phyloP scores from a whole-genome alignment of 2,113 vertebrate genomes.

The Oreocharis arfaki region DNA sequence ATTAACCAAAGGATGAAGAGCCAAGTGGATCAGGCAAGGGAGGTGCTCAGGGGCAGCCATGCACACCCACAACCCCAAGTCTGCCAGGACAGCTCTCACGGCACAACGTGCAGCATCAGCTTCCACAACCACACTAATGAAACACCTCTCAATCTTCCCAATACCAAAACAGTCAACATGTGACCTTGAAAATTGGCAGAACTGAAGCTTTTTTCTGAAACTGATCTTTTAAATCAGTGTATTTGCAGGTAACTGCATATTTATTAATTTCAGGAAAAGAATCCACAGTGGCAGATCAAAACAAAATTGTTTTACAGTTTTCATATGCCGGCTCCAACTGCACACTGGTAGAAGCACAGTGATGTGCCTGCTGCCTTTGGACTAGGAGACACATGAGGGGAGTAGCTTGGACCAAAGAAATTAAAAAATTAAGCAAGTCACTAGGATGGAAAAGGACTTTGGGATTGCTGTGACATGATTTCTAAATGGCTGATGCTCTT shows the following conservation, averaged over 20 bases:
- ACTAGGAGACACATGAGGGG: background rate
- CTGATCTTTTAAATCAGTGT: background rate
- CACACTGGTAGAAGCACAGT: background rate
- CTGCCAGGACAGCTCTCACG: background rate
- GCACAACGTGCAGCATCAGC: accelerated
- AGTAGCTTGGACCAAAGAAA: background rate
- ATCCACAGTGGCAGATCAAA: background rate
- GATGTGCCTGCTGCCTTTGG: background rate
- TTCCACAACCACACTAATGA: accelerated
- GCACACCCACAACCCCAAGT: accelerated
- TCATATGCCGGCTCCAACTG: background rate
- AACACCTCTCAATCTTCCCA: background rate
- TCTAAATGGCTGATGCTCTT: background rate
- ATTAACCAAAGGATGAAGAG: background rate
- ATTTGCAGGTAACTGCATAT: background rate
- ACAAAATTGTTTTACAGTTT: accelerated
- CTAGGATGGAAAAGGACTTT: background rate
- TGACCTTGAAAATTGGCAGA: background rate
- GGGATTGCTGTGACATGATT: background rate
- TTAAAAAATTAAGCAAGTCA: background rate
- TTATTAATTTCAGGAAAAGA: background rate
- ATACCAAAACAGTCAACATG: background rate
- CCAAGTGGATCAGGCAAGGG: background rate
- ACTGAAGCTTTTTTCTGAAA: background rate
- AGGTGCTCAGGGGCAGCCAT: background rate